Base-by-base conservation (phyloP, 2,888 invertebrate species). In the Cheilosia urbana region DNA sequence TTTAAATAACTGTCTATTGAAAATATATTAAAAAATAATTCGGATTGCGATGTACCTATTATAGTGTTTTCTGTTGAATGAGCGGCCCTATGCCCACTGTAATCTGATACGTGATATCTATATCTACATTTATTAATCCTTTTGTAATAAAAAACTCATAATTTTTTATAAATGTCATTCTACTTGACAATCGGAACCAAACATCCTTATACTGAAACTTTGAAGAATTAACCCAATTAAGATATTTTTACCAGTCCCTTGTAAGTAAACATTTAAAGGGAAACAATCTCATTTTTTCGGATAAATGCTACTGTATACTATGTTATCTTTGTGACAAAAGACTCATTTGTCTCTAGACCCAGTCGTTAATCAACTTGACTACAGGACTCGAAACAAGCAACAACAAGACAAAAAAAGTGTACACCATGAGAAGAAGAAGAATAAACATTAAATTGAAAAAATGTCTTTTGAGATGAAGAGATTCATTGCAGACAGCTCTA, bases 281-380 rank as follows among this genome's bases (percentile, higher is more conserved):
- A 1, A 13, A 37, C 37, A 37, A 30, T 30, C 9, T 37, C 3
- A 13, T 37, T 34, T 24, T 30, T n/a, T 45, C 2, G 19, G 27
- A 27, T 45, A n/a, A 55, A 30, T 4, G 19, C 11, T 30, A 30
- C 30, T 13, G 27, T 7, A 30, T 24, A 53, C 27, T 9, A 49
- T 19, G 11, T 19, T 17, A 57, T 19, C 57, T 37, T 37, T 37
- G 57, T 13, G 42, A 68, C 13, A 15, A 30, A 37, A 37, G 19
- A 45, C 11, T 19, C 57, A 42, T 55, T 42, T 60, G 37, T 49
- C 71, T 13, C 37, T 24, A 15, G 21, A 71, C 37, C 5, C 37
- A 60, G 19, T 15, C 34, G 60, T 71, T 49, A 71, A 71, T 71
- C 58, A 71, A 51, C 34, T 49, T 57, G 58, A 66, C 58, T 60